These are phyloP conservation scores for Patagioenas fasciata DNA, from an alignment of 2,113 vertebrate species.

Conservation along the genomic window DNA sequence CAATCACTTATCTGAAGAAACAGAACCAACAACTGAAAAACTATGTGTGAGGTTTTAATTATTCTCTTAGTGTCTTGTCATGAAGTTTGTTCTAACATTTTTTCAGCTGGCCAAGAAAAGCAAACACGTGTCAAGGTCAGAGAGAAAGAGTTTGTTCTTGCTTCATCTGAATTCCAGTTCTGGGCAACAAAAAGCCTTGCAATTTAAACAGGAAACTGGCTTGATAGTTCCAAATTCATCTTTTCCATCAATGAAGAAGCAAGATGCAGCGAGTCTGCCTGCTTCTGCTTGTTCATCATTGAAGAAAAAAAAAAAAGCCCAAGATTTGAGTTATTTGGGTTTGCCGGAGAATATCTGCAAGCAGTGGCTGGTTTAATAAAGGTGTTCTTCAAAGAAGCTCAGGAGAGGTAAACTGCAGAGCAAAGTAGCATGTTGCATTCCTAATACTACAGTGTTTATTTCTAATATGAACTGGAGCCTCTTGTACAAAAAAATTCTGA, in stretches of 20 bases:
- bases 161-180: conserved; percentile 47
- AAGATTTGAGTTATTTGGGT: not conserved
- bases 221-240: not conserved
- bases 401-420: not conserved
- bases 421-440: not conserved
- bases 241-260: not conserved
- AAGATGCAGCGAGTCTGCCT: not conserved
- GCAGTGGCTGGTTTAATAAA: not conserved
- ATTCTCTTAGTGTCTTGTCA: not conserved
- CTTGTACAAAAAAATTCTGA: not conserved
- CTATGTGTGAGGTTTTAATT: not conserved
- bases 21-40: not conserved
- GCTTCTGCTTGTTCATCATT: not conserved
- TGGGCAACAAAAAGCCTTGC: not conserved
- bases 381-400: not conserved
- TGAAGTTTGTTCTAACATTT: not conserved
- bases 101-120: conserved; percentile 52
- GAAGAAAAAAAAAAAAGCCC: not conserved
- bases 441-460: not conserved
- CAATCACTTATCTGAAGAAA: not conserved
- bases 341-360: not conserved
- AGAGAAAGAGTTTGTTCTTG: not conserved
- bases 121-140: conserved; percentile 35
- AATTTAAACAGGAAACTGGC: conserved; percentile 33
- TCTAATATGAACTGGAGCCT: not conserved